Percentiles rank a stretch among this genome's conserved stretches.
phyloP scores from a whole-genome alignment of 1,140 invertebrate genomes.

The Ptiloglossa arizonensis region DNA sequence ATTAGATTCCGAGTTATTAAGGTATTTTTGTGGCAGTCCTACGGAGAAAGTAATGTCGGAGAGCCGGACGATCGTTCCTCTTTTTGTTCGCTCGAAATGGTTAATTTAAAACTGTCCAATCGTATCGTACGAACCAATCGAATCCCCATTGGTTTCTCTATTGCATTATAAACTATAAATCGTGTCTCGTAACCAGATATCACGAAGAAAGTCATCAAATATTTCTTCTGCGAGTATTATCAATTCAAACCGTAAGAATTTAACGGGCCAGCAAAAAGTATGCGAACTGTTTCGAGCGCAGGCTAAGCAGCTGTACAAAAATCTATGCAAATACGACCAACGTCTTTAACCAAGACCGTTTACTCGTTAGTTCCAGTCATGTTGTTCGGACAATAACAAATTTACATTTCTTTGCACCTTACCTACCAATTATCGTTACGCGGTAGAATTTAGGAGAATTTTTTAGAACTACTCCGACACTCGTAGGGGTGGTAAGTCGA shows the following conservation, averaged over 20 bases:
- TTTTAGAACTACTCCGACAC: neutral
- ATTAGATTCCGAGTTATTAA: neutral
- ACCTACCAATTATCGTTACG: too few species aligned
- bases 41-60: constrained; percentile 1
- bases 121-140: neutral
- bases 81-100: neutral
- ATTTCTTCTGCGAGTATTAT: neutral
- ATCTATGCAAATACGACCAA: too few species aligned
- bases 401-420: too few species aligned
- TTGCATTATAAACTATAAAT: constrained; percentile 19
- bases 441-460: neutral
- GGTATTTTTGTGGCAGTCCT: neutral
- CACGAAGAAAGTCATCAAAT: neutral
- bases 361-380: neutral
- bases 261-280: too few species aligned
- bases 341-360: neutral
- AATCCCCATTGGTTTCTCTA: constrained; percentile 1
- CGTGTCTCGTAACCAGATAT: constrained; percentile 10
- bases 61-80: neutral
- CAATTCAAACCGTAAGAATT: neutral
- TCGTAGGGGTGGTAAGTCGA: constrained; percentile 11
- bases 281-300: too few species aligned
- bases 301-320: neutral
- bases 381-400: too few species aligned
- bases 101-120: neutral